Base-by-base conservation (phyloP, 2,888 invertebrate species). In the Urechis unicinctus region DNA sequence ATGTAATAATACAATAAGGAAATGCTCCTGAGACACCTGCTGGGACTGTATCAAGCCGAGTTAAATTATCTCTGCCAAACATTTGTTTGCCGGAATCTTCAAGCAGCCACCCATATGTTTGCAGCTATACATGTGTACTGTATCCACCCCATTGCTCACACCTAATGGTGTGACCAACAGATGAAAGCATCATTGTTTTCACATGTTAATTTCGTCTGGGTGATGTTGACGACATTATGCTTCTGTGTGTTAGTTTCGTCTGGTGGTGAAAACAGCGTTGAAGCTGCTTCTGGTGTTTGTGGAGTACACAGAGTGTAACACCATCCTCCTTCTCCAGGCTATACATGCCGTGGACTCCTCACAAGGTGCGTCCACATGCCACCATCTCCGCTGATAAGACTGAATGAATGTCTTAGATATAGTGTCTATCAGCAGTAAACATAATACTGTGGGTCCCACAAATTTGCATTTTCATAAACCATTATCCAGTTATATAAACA, bases 221-320 rank as follows among this genome's bases (percentile, higher is more conserved):
- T 48, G 3, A 28, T 48, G 41, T 13, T 13, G 41, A 36, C 41
- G 41, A 13, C 41, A 36, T 9, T 9, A 9, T 36, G 41, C 9
- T n/a, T 13, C n/a, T 9, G 9, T 13, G 9, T 36, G 9, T 57
- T 70, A 83, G 83, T 96, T 91, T 81, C 88, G 96, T 28, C 85
- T 97, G 69, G 95, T 98, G 42, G 94, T 97, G 57, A 98, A 98
- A 83, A 98, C 96, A 6, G 92, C 97, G 1, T 83, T 98, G 58
- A 98, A 98, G 80, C 83, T 98, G 48, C 83, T 98, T 53, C 84
- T 98, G 65, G 96, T 98, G 45, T 98, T 98, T 81, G 94, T 97
- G 50, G 98, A 98, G 80, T 98, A 98, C 79, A 89, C 92, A 17
- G 97, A 97, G 73, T 86, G 89, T 63, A 98, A 98, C 81, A 91